phyloP scores from a whole-genome alignment of 1,140 invertebrate genomes.

The Rhopalosiphum padi region DNA sequence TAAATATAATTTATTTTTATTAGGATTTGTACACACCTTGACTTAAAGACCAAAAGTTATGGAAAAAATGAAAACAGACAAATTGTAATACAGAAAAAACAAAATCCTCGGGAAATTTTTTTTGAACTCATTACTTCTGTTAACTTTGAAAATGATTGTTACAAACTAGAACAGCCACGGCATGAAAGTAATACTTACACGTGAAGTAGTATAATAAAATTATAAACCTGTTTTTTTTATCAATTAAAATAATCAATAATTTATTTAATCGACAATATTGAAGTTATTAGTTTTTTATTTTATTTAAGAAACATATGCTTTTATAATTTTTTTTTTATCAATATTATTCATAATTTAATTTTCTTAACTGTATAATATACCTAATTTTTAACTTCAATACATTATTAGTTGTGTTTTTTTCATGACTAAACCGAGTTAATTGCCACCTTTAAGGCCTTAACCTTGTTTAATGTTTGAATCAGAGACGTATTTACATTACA shows the following conservation, averaged over 20 bases:
- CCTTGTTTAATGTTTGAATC: no score
- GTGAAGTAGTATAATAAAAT: background rate
- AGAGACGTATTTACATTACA: no score
- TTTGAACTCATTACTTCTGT: background rate
- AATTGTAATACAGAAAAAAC: background rate
- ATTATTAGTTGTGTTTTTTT: no score
- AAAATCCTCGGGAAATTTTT: background rate
- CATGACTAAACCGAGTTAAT: no score
- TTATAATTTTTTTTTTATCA: background rate
- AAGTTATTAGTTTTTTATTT: background rate
- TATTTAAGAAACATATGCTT: background rate
- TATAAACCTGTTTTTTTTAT: background rate
- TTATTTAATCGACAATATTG: background rate
- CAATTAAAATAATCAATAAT: no score
- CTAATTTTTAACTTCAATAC: no score
- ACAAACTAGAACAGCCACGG: background rate
- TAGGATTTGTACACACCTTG: background rate
- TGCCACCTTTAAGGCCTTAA: no score
- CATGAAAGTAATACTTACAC: background rate
- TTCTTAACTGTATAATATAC: no score
- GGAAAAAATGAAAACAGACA: background rate
- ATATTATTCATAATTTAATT: no score
- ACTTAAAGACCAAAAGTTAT: background rate
- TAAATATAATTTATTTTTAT: background rate
- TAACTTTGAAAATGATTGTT: background rate